Evolutionary conservation across 1,140 invertebrate species (phyloP), one percentile per base, ranked within the genome.

Genomic region (Zaprionus gabonicus): DNA sequence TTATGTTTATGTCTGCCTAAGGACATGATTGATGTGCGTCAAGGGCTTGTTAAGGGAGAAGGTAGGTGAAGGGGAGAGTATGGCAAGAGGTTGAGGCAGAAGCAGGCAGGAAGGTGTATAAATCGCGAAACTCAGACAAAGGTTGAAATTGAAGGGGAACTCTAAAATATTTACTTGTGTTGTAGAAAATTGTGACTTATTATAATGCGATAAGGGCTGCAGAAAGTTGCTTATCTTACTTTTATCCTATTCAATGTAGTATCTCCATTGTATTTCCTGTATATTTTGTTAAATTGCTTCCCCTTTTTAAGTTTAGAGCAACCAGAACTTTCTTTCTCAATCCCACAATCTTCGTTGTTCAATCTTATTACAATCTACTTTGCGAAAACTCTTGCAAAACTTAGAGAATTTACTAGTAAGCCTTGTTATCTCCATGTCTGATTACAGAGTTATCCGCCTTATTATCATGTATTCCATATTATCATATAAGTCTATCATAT

Each of bases 1-100:
- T 65, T 73, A 62, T 62, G 51, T 77, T 73, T 66, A 67, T 64
- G 58, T 74, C 57, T 70, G 76, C 72, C 80, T 74, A 72, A 67
- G 67, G 44, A 60, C 74, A 59, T 88, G 84, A 88, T 88, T 88
- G 85, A 88, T 88, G 85, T 78, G 74, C 75, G n/a, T 44, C 66
- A 36, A n/a, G 28, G n/a, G 56, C 15, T 9, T 6, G 27, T 27
- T 53, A 12, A 28, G 17, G 23, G 36, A 27, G 25, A 2, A 34
- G 31, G 31, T 10, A 3, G 2, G 31, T 2, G 23, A 9, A 13
- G 34, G 17, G 23, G 6, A 38, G 44, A 31, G 31, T 0, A 17
- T 23, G 9, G n/a, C 1, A 2, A 41, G 38, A 9, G 12, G 20
- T 51, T 25, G 17, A 1, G 4, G 17, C 55, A 44, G 13, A 58